Conservation (phyloP, 1,140 invertebrate genomes). For the Hylaeus volcanicus region DNA sequence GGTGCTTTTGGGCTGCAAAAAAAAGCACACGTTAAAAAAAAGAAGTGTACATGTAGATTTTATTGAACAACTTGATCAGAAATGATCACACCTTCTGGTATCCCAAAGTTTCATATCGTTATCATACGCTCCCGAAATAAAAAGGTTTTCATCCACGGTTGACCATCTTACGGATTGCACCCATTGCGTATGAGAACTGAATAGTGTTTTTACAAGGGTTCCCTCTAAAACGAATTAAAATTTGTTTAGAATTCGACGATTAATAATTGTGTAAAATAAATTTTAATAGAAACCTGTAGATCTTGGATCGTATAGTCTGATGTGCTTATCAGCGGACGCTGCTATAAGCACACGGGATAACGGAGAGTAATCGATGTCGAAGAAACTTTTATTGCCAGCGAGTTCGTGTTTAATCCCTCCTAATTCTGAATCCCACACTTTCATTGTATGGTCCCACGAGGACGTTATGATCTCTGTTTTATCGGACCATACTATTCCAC, state of each 20-base stretch:
- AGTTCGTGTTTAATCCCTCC: conserved; percentile 91
- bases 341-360: conserved; percentile 89
- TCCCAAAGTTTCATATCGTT: conserved; percentile 97
- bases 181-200: conserved; percentile 95
- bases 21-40: neutral
- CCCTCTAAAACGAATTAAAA: conserved; percentile 85
- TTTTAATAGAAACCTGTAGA: conserved; percentile 85
- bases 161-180: conserved; percentile 95
- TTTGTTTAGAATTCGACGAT: conserved; percentile 11
- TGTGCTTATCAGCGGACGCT: conserved; percentile 93
- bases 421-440: conserved; percentile 95
- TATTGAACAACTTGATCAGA: neutral
- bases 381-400: conserved; percentile 94
- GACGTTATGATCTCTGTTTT: conserved; percentile 89
- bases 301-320: conserved; percentile 95
- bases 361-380: conserved; percentile 91
- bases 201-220: conserved; percentile 91
- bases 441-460: conserved; percentile 97
- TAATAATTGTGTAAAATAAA: neutral
- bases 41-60: neutral
- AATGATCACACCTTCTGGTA: conserved; percentile 86
- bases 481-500: conserved; percentile 91
- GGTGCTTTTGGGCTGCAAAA: conserved; percentile 91
- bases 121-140: conserved; percentile 97
- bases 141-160: conserved; percentile 89